Evolutionary conservation across 2,888 invertebrate genomes (phyloP).

Genomic region (Apodemia duryi): DNA sequence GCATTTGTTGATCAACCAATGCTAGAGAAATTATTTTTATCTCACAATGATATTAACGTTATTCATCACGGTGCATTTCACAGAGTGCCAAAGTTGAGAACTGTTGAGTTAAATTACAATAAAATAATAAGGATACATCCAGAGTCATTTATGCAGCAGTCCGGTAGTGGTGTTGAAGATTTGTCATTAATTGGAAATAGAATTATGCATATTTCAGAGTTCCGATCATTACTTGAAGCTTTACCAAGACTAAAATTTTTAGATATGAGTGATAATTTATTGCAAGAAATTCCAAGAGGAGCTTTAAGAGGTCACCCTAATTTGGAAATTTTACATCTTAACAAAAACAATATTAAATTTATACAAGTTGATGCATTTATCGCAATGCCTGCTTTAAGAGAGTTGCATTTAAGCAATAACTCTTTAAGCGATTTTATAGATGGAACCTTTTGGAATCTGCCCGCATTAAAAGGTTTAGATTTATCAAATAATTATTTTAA

Average conservation of each 20-base stretch:
- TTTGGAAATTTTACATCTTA: constrained; percentile 88
- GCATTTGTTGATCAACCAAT: constrained; percentile 88
- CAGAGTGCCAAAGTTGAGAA: constrained; percentile 84
- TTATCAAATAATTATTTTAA: constrained; percentile 87
- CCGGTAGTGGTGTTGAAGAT: constrained; percentile 87
- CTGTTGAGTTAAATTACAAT: constrained; percentile 88
- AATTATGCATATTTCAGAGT: constrained; percentile 85
- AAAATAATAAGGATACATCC: constrained; percentile 87
- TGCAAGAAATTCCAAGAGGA: constrained; percentile 88
- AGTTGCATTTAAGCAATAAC: constrained; percentile 90
- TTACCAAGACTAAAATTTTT: constrained; percentile 87
- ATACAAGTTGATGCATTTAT: constrained; percentile 89
- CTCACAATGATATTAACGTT: constrained; percentile 86
- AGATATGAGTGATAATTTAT: constrained; percentile 87
- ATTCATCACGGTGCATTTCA: constrained; percentile 90
- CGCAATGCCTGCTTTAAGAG: constrained; percentile 90
- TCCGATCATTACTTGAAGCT: constrained; percentile 86
- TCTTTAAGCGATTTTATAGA: constrained; percentile 86
- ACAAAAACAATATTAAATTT: constrained; percentile 86
- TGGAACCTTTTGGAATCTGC: constrained; percentile 91
- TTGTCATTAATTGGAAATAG: constrained; percentile 87
- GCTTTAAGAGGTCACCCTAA: constrained; percentile 88
- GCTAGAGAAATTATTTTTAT: constrained; percentile 82
- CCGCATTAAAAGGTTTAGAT: constrained; percentile 90
- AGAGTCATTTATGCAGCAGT: constrained; percentile 88